Conservation (phyloP, 2,888 invertebrate genomes). For the Gandaritis pyraliata region DNA sequence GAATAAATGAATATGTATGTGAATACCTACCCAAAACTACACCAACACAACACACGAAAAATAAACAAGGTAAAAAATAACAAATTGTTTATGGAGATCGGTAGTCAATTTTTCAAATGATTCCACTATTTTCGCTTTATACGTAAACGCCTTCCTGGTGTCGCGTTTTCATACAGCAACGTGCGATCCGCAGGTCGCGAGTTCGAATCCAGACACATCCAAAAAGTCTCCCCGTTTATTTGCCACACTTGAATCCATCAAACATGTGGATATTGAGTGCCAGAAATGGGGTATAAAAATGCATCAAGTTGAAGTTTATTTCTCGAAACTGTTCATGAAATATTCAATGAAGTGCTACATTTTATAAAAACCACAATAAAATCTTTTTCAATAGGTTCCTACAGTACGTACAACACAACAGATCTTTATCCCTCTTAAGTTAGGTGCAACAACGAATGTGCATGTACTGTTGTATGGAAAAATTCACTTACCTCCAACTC, state of each 20-base stretch:
- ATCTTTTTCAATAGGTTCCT: too few relatives aligned
- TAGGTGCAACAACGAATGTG: too few relatives aligned
- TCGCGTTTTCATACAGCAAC: constrained; percentile 32
- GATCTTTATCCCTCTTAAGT: too few relatives aligned
- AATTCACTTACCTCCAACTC: too few relatives aligned
- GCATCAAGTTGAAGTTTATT: constrained; percentile 72
- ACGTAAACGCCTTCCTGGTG: constrained; percentile 38
- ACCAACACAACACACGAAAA: too few relatives aligned
- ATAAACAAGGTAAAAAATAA: too few relatives aligned
- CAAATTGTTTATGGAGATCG: neutral
- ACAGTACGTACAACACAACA: too few relatives aligned
- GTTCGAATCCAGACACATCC: constrained; percentile 59
- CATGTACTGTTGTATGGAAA: too few relatives aligned
- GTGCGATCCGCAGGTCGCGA: constrained; percentile 36
- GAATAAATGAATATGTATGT: too few relatives aligned
- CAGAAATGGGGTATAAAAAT: constrained; percentile 69
- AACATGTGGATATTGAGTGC: constrained; percentile 74
- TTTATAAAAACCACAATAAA: constrained; percentile 29
- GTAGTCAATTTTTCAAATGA: neutral
- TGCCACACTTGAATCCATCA: constrained; percentile 79
- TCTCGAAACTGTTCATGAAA: constrained; percentile 48
- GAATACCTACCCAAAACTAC: too few relatives aligned
- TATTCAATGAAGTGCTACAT: constrained; percentile 71
- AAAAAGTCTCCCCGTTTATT: constrained; percentile 67
- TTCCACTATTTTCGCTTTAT: constrained; percentile 28